A percentile compares a stretch with the other conserved stretches of the same genome.
Conservation (phyloP, 2,888 invertebrate genomes). For the Resseliella maxima region DNA sequence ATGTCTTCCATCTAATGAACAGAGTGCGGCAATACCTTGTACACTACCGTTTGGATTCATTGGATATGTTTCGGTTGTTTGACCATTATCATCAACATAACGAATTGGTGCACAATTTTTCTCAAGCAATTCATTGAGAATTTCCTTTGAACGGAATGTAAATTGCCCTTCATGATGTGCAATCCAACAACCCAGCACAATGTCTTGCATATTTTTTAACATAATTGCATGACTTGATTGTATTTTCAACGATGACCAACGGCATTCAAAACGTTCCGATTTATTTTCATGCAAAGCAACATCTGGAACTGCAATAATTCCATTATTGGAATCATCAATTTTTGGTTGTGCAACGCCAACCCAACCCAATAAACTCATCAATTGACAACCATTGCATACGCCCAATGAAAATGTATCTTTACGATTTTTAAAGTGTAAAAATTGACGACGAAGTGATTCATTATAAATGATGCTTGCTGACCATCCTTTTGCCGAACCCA, state of each 20-base stretch:
- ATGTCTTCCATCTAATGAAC: constrained; percentile 91
- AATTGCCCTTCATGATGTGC: constrained; percentile 96
- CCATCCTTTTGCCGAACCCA: constrained; percentile 99
- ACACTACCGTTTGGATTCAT: constrained; percentile 94
- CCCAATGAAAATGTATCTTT: constrained; percentile 93
- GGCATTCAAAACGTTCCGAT: constrained; percentile 85
- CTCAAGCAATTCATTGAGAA: constrained; percentile 69
- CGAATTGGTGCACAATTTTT: constrained; percentile 80
- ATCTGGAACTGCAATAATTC: constrained; percentile 69
- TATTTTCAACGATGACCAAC: constrained; percentile 82
- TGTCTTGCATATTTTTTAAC: constrained; percentile 88
- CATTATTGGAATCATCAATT: constrained; percentile 61
- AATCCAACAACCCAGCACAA: constrained; percentile 94
- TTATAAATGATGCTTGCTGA: constrained; percentile 91
- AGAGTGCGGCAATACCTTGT: constrained; percentile 88
- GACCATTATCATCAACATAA: constrained; percentile 84
- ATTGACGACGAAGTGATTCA: constrained; percentile 77
- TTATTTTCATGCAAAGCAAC: constrained; percentile 85
- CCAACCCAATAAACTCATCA: constrained; percentile 95
- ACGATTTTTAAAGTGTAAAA: constrained; percentile 79
- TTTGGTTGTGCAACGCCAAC: constrained; percentile 74
- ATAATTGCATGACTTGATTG: constrained; percentile 77
- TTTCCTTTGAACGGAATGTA: constrained; percentile 69
- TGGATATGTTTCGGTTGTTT: constrained; percentile 85
- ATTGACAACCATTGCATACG: constrained; percentile 98